These are phyloP conservation scores for Potorous gilbertii DNA, from an alignment of 2,797 vertebrate species.

Conservation along the genomic window DNA sequence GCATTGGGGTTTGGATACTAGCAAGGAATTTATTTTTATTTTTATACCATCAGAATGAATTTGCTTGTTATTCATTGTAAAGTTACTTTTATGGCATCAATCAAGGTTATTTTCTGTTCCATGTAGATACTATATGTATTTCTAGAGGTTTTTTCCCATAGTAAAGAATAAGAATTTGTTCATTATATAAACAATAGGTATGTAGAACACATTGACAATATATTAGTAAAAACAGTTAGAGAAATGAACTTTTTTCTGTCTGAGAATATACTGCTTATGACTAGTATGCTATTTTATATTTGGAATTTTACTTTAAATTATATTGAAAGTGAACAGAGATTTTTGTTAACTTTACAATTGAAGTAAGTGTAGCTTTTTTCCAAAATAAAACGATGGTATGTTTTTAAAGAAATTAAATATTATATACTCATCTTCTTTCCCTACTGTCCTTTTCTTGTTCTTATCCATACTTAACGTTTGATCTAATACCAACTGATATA, in stretches of 20 bases:
- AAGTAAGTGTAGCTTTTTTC: slow-evolving; percentile 81
- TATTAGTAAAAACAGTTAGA: slow-evolving; percentile 56
- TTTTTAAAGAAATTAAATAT: slow-evolving; percentile 75
- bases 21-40: slow-evolving; percentile 81
- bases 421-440: slow-evolving; percentile 50
- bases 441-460: slow-evolving; percentile 56
- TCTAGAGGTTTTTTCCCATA: slow-evolving; percentile 75
- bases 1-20: slow-evolving; percentile 71
- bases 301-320: slow-evolving; percentile 79
- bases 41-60: slow-evolving; percentile 83
- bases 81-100: slow-evolving; percentile 77
- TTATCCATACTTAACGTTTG: slow-evolving; percentile 72
- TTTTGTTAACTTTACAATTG: slow-evolving; percentile 78
- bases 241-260: slow-evolving; percentile 58
- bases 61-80: slow-evolving; percentile 82
- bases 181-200: slow-evolving; percentile 71
- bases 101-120: slow-evolving; percentile 80
- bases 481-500: slow-evolving; percentile 73
- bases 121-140: slow-evolving; percentile 73
- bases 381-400: slow-evolving; percentile 73
- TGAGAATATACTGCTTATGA: slow-evolving; percentile 72
- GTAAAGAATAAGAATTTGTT: slow-evolving; percentile 76
- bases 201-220: slow-evolving; percentile 74
- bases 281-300: slow-evolving; percentile 73
- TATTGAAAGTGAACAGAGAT: slow-evolving; percentile 78